phyloP scores from a whole-genome alignment of 2,888 invertebrate species.

The Drosophila kokeensis region DNA sequence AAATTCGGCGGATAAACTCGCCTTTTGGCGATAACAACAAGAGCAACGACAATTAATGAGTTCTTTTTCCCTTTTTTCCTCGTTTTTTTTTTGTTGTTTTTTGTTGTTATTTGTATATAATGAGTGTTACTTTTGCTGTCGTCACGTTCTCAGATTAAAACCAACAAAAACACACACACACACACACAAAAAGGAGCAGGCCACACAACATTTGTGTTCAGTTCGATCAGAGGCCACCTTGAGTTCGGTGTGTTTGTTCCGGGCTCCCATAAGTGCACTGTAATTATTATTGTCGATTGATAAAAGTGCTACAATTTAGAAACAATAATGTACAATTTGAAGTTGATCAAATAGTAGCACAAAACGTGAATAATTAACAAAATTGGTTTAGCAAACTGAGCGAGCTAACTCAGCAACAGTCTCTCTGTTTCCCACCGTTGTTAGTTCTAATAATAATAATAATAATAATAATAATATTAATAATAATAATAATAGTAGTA shows the following conservation, averaged over 20 bases:
- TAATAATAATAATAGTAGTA: not conserved
- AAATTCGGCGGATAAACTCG: slow-evolving; percentile 9
- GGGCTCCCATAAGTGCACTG: not conserved
- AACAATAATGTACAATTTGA: not conserved
- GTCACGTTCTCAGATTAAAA: slow-evolving; percentile 44
- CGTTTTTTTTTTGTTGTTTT: not conserved
- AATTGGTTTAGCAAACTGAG: slow-evolving; percentile 2
- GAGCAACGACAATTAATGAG: slow-evolving; percentile 45
- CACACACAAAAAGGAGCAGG: slow-evolving; percentile 15
- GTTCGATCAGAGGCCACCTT: slow-evolving; percentile 25
- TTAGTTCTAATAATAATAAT: not conserved
- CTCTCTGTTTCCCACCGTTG: not conserved
- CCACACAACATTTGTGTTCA: slow-evolving; percentile 38
- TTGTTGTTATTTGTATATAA: slow-evolving; percentile 58
- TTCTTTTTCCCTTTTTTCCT: slow-evolving; percentile 8
- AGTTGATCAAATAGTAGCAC: not conserved
- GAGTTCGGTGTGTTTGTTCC: slow-evolving; percentile 7
- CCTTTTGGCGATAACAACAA: slow-evolving; percentile 25
- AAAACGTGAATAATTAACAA: slow-evolving; percentile 9
- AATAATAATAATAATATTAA: not conserved
- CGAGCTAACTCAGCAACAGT: slow-evolving; percentile 11
- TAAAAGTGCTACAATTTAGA: not conserved
- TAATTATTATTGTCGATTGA: not conserved
- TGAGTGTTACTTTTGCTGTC: slow-evolving; percentile 50
- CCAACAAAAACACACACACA: slow-evolving; percentile 8